phyloP scores from a whole-genome alignment of 2,888 invertebrate genomes.

The Hylaea fasciaria region DNA sequence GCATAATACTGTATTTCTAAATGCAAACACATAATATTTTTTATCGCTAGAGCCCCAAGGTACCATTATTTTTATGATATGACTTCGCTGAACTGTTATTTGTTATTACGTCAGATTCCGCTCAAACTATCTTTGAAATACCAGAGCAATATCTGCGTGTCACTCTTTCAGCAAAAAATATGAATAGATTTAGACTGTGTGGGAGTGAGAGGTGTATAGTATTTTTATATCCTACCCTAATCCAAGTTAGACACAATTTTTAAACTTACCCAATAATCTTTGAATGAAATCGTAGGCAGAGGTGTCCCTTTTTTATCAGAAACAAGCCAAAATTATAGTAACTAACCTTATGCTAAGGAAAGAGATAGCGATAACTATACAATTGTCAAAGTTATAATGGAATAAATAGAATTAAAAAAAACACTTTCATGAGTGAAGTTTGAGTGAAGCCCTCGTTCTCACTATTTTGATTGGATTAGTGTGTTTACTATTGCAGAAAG shows the following conservation, averaged over 20 bases:
- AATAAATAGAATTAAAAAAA: too few species aligned
- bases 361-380: too few species aligned
- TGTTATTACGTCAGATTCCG: not conserved
- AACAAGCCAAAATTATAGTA: too few species aligned
- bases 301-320: too few species aligned
- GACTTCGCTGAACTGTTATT: not conserved
- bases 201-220: not conserved
- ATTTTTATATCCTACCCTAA: not conserved
- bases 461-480: too few species aligned
- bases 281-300: too few species aligned
- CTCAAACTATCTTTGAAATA: not conserved
- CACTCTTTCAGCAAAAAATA: not conserved
- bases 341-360: too few species aligned
- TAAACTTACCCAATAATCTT: not conserved
- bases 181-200: not conserved
- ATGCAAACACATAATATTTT: not conserved
- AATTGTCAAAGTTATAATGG: too few species aligned
- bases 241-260: not conserved
- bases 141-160: not conserved
- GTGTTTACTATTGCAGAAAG: too few species aligned
- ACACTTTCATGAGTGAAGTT: too few species aligned
- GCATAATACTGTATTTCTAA: not conserved
- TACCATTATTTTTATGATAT: not conserved
- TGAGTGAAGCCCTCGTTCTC: too few species aligned
- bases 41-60: conserved; percentile 11